Evolutionary conservation across 2,797 vertebrate species (phyloP).

Genomic region (Pelochelys cantorii): DNA sequence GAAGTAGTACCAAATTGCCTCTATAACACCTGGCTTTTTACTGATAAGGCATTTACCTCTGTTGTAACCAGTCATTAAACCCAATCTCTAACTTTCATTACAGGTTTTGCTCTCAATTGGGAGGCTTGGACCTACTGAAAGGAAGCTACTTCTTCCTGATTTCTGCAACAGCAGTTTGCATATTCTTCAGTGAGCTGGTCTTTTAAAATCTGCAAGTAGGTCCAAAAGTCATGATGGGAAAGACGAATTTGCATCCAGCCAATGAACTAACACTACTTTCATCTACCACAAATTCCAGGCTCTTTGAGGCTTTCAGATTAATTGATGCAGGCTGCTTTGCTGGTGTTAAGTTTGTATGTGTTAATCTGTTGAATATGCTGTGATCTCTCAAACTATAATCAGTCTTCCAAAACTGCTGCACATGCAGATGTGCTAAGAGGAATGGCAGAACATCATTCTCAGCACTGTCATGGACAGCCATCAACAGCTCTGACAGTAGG

Average conservation of each 20-base stretch:
- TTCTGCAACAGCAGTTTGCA: background rate
- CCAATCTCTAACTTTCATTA: background rate
- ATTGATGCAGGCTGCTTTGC: slow-evolving; percentile 68
- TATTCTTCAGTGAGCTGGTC: accelerated
- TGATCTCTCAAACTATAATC: slow-evolving; percentile 53
- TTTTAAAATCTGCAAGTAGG: background rate
- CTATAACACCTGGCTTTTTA: background rate
- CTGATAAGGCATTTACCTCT: background rate
- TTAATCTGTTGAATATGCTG: slow-evolving; percentile 50
- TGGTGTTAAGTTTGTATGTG: slow-evolving; percentile 20
- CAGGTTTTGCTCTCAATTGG: background rate
- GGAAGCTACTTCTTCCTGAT: background rate
- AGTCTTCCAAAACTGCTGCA: slow-evolving; percentile 56
- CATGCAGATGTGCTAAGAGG: slow-evolving; percentile 58
- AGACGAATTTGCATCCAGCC: background rate
- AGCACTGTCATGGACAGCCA: slow-evolving; percentile 51
- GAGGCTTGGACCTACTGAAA: background rate
- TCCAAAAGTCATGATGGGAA: background rate
- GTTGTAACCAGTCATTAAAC: background rate
- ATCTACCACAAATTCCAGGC: slow-evolving; percentile 81
- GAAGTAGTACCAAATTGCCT: background rate
- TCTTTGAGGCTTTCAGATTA: slow-evolving; percentile 87
- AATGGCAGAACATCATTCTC: slow-evolving; percentile 75
- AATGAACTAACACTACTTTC: background rate
- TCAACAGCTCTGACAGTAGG: slow-evolving; percentile 21